Percentiles rank a stretch among this genome's conserved stretches.
These are phyloP conservation scores for Nasonia giraulti DNA, from an alignment of 1,140 invertebrate genomes.

Conservation along the genomic window DNA sequence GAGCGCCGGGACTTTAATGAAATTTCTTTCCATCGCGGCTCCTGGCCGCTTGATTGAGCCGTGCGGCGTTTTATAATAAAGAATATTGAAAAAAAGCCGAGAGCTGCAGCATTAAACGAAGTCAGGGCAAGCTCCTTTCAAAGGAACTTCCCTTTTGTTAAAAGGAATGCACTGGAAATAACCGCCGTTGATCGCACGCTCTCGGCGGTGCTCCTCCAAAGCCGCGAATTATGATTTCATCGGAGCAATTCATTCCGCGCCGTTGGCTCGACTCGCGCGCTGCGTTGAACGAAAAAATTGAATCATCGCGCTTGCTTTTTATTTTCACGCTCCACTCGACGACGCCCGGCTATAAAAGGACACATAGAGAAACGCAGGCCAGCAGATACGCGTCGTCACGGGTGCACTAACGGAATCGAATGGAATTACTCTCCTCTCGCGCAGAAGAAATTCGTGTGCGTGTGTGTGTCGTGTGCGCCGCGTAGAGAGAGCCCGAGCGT, in stretches of 20 bases:
- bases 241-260: not conserved
- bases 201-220: too few species aligned
- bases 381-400: not conserved
- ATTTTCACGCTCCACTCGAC: not conserved
- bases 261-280: not conserved
- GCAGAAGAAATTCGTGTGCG: constrained; percentile 32
- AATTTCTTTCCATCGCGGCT: constrained; percentile 25
- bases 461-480: not conserved
- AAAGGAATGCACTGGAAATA: not conserved
- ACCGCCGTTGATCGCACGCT: too few species aligned
- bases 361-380: not conserved
- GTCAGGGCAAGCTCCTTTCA: not conserved
- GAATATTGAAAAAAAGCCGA: not conserved
- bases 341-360: not conserved
- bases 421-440: constrained; percentile 30
- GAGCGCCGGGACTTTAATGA: constrained; percentile 24
- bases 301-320: not conserved
- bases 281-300: too few species aligned
- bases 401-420: not conserved
- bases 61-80: not conserved
- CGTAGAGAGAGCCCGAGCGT: constrained; percentile 16
- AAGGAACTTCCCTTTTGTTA: too few species aligned
- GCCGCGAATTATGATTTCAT: too few species aligned
- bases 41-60: constrained; percentile 41
- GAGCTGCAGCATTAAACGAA: not conserved